These are phyloP conservation scores for Oenanthe oenanthe DNA, from an alignment of 2,113 vertebrate genomes.

Conservation along the genomic window DNA sequence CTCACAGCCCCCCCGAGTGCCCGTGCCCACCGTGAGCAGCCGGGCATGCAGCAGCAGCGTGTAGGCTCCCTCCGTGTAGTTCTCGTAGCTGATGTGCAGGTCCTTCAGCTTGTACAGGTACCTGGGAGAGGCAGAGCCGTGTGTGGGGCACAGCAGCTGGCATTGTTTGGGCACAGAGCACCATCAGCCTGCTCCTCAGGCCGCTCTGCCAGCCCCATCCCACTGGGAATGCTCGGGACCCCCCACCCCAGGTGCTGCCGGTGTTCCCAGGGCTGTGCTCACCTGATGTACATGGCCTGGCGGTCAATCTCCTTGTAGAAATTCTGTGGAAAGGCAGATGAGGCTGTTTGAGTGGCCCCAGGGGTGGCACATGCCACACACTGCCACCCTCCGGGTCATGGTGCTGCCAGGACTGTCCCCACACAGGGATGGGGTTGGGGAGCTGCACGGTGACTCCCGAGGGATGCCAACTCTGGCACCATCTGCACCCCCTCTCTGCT, in stretches of 20 bases:
- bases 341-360: background rate
- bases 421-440: background rate
- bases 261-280: background rate
- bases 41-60: slow-evolving; percentile 51
- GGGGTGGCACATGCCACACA: rapidly evolving
- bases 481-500: background rate
- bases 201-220: rapidly evolving
- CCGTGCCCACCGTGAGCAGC: background rate
- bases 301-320: slow-evolving; percentile 73
- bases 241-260: rapidly evolving
- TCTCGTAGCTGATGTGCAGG: slow-evolving; percentile 55
- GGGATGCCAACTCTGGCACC: background rate
- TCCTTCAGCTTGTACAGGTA: slow-evolving; percentile 68
- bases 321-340: slow-evolving; percentile 6
- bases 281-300: slow-evolving; percentile 74
- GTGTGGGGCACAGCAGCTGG: background rate
- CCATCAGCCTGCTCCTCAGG: background rate
- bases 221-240: rapidly evolving
- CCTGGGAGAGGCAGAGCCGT: background rate
- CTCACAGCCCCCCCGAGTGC: rapidly evolving
- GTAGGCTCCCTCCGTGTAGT: slow-evolving; percentile 64
- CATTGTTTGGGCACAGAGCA: background rate
- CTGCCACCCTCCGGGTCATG: no score
- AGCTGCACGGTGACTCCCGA: background rate
- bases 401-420: background rate